Evolutionary conservation across 2,113 vertebrate genomes (phyloP).

Genomic region (Hystrix cristata): DNA sequence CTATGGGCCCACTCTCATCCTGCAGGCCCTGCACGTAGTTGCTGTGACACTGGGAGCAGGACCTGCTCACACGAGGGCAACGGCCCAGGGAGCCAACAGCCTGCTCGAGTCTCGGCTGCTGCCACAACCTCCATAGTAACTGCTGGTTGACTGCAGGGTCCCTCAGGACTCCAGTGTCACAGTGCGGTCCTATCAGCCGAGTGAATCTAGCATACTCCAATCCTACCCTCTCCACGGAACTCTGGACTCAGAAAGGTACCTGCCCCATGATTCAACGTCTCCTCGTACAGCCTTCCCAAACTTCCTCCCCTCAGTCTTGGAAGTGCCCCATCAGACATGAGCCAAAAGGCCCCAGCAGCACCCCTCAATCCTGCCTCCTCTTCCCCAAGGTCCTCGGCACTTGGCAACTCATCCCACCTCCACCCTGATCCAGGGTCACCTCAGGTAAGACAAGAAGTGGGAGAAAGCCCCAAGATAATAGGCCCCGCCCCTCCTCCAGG

Average conservation of each 20-base stretch:
- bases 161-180: not conserved
- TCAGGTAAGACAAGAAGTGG: rapidly evolving
- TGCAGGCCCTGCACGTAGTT: not conserved
- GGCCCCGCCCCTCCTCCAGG: not conserved
- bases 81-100: not conserved
- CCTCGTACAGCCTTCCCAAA: not conserved
- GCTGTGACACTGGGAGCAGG: not conserved
- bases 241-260: not conserved
- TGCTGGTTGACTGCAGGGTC: not conserved
- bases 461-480: not conserved
- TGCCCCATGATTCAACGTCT: not conserved
- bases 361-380: too few species aligned
- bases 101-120: not conserved
- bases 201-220: rapidly evolving
- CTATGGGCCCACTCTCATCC: not conserved
- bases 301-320: not conserved
- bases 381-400: too few species aligned
- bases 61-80: not conserved
- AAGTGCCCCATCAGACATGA: not conserved
- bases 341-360: not conserved
- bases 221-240: not conserved
- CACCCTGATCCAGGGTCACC: not conserved
- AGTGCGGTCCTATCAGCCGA: not conserved
- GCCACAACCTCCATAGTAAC: too few species aligned
- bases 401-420: rapidly evolving